Percentiles rank a stretch among this genome's conserved stretches.
phyloP scores from a whole-genome alignment of 2,888 invertebrate genomes.

The Rhaphigaster nebulosa region DNA sequence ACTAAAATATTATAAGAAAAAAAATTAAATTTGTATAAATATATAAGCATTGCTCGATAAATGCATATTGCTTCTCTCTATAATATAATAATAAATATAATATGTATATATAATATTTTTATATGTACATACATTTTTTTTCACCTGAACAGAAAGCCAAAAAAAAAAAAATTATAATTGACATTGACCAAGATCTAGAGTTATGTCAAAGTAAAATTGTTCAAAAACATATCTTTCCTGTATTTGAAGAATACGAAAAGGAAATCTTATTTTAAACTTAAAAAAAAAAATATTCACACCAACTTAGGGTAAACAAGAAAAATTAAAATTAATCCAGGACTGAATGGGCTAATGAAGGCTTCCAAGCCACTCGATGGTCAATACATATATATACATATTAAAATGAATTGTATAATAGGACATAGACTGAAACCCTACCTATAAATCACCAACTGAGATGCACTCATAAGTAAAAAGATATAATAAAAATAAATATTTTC shows the following conservation, averaged over 20 bases:
- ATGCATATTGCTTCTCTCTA: no score
- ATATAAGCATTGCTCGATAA: no score
- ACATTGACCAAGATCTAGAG: not conserved
- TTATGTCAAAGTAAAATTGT: not conserved
- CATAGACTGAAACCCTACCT: not conserved
- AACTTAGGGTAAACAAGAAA: not conserved
- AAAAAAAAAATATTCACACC: no score
- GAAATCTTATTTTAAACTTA: no score
- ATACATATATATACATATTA: not conserved
- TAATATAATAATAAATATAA: no score
- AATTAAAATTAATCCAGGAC: not conserved
- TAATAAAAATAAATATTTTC: slow-evolving; percentile 27
- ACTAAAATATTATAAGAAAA: no score
- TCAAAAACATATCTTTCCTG: not conserved
- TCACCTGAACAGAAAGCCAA: not conserved
- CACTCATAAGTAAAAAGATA: not conserved
- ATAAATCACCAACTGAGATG: not conserved
- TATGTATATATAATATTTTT: no score
- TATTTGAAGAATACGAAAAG: no score
- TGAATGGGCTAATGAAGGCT: not conserved
- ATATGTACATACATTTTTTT: not conserved
- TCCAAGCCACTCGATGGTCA: not conserved
- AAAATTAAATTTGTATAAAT: no score
- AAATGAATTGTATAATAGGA: not conserved
- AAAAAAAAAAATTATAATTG: not conserved